phyloP scores from a whole-genome alignment of 2,888 invertebrate species.

The Drosophila paranaensis region DNA sequence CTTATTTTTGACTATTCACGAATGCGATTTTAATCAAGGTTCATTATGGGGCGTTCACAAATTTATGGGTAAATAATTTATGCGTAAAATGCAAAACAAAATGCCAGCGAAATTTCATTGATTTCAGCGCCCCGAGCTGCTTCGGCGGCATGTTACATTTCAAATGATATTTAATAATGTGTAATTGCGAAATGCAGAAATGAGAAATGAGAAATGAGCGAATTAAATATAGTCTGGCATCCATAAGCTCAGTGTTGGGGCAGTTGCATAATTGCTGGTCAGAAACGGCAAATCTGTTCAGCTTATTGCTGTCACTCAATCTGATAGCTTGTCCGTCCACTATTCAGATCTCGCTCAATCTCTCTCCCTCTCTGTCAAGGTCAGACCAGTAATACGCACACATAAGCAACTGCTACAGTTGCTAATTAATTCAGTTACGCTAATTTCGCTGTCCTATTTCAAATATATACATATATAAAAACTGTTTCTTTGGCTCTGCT shows the following conservation, averaged over 20 bases:
- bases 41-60: constrained; percentile 61
- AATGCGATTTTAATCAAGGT: constrained; percentile 63
- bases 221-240: constrained; percentile 20
- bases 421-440: constrained; percentile 78
- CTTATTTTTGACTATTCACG: constrained; percentile 35
- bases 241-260: constrained; percentile 18
- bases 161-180: constrained; percentile 68
- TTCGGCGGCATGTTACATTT: constrained; percentile 54
- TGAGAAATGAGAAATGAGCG: constrained; percentile 32
- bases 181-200: constrained; percentile 63
- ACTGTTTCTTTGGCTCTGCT: background rate
- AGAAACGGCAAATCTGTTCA: constrained; percentile 46
- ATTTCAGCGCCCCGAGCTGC: constrained; percentile 26
- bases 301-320: constrained; percentile 52
- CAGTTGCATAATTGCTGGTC: constrained; percentile 60
- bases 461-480: background rate
- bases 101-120: constrained; percentile 28
- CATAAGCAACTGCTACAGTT: constrained; percentile 65
- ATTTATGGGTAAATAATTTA: constrained; percentile 65
- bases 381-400: constrained; percentile 55
- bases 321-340: constrained; percentile 24
- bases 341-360: constrained; percentile 38
- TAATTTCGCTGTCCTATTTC: constrained; percentile 63
- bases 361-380: constrained; percentile 47
- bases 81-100: constrained; percentile 71